Conservation (phyloP, 2,888 invertebrate genomes). For the Spodoptera littoralis region DNA sequence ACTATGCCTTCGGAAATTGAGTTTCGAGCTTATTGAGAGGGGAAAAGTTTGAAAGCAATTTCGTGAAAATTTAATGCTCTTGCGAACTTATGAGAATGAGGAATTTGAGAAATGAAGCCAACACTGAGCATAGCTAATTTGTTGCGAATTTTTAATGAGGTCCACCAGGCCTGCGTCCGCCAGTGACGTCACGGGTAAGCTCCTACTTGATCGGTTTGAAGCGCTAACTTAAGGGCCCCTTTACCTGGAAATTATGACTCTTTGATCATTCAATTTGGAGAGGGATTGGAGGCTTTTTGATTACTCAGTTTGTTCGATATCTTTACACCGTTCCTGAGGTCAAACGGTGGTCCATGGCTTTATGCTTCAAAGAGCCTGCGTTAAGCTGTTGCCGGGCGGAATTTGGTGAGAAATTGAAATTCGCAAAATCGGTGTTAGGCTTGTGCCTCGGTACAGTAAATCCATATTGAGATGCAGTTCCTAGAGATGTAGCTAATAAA, state of each 20-base stretch:
- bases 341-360: conserved; percentile 7
- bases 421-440: conserved; percentile 7
- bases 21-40: conserved; percentile 79
- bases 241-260: conserved; percentile 13
- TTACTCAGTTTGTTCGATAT: conserved; percentile 10
- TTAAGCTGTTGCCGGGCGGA: conserved; percentile 3
- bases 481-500: not conserved
- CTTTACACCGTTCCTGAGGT: conserved; percentile 11
- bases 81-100: conserved; percentile 82
- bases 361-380: conserved; percentile 2
- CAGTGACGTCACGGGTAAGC: conserved; percentile 42
- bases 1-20: conserved; percentile 82
- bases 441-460: not conserved
- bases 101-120: conserved; percentile 83
- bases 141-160: conserved; percentile 80
- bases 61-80: conserved; percentile 86
- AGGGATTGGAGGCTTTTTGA: not conserved
- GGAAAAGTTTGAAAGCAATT: conserved; percentile 86
- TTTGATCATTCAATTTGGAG: conserved; percentile 26
- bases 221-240: conserved; percentile 11
- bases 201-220: conserved; percentile 38
- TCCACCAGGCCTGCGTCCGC: conserved; percentile 57
- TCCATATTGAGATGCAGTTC: not conserved
- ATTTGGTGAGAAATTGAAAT: conserved; percentile 13
- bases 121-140: conserved; percentile 85